Evolutionary conservation across 35 echinoderm and acorn worm genomes (phyloP).

Genomic region (Apostichopus californicus): DNA sequence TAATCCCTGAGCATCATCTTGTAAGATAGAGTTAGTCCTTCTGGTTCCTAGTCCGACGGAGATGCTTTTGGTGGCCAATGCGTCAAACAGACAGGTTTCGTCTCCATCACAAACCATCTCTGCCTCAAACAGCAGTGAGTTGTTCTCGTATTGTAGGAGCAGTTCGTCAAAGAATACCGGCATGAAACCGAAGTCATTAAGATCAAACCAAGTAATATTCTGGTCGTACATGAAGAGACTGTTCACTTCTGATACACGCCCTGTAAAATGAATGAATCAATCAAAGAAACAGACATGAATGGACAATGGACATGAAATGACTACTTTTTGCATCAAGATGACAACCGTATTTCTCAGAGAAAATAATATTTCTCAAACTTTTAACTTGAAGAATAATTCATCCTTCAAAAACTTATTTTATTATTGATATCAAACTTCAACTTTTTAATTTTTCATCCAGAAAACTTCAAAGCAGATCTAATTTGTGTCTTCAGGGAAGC

Average conservation of each 20-base stretch:
- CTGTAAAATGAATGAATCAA: constrained; percentile 32
- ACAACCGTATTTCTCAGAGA: no score
- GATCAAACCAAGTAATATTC: constrained; percentile 45
- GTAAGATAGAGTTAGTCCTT: constrained; percentile 42
- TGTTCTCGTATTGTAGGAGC: constrained; percentile 42
- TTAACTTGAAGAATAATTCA: no score
- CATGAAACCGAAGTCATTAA: constrained; percentile 73
- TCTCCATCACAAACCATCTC: constrained; percentile 58
- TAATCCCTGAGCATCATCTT: constrained; percentile 35
- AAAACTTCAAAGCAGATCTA: no score
- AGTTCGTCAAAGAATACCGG: constrained; percentile 78
- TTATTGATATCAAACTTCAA: no score
- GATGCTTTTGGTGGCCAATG: constrained; percentile 70
- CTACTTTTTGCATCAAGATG: no score
- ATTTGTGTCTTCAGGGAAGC: no score
- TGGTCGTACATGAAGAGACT: constrained; percentile 69
- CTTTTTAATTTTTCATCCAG: no score
- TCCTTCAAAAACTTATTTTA: no score
- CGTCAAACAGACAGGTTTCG: constrained; percentile 74
- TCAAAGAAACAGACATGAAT: no score
- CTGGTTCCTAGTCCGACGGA: constrained; percentile 58
- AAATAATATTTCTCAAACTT: no score
- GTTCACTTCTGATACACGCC: constrained; percentile 60
- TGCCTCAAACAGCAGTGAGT: constrained; percentile 42
- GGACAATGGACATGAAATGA: no score